A percentile compares a stretch with the other conserved stretches of the same genome.
phyloP scores from a whole-genome alignment of 1,140 invertebrate species.

The Brachionus asplanchnoidis region DNA sequence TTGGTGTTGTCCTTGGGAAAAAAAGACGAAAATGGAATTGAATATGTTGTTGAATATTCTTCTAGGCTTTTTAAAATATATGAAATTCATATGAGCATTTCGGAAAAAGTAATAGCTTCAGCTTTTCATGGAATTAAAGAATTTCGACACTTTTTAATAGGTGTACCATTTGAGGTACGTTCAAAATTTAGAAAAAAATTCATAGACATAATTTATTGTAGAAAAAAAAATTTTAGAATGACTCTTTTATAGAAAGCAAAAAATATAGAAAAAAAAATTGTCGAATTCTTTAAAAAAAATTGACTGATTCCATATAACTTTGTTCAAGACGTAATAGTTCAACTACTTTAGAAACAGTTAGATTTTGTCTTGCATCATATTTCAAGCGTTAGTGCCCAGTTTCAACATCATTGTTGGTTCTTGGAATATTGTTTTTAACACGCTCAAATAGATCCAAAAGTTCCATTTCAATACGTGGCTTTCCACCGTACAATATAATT shows the following conservation, averaged over 20 bases:
- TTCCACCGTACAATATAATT: too few relatives aligned
- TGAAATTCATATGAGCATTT: conserved; percentile 46
- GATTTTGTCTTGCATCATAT: not conserved
- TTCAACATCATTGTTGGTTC: not conserved
- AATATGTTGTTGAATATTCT: conserved; percentile 12
- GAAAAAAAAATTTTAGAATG: too few relatives aligned
- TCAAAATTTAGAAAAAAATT: too few relatives aligned
- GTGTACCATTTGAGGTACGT: too few relatives aligned
- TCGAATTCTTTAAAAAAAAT: too few relatives aligned
- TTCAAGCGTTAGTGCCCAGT: not conserved
- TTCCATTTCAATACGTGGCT: not conserved
- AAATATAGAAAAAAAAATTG: too few relatives aligned
- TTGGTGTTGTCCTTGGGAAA: conserved; percentile 43
- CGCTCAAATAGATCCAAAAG: not conserved
- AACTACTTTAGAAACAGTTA: not conserved
- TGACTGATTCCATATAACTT: too few relatives aligned
- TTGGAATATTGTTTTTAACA: not conserved
- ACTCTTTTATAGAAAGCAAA: too few relatives aligned
- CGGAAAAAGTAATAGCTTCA: conserved; percentile 51
- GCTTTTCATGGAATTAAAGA: conserved; percentile 56
- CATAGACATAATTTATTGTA: too few relatives aligned
- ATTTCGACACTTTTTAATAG: conserved; percentile 59
- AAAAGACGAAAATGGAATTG: conserved; percentile 39
- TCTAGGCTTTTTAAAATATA: not conserved
- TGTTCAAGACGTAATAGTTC: too few relatives aligned